Evolutionary conservation across 2,888 invertebrate species (phyloP), one percentile per base, ranked within the genome.

Genomic region (Glaucopsyche alexis): DNA sequence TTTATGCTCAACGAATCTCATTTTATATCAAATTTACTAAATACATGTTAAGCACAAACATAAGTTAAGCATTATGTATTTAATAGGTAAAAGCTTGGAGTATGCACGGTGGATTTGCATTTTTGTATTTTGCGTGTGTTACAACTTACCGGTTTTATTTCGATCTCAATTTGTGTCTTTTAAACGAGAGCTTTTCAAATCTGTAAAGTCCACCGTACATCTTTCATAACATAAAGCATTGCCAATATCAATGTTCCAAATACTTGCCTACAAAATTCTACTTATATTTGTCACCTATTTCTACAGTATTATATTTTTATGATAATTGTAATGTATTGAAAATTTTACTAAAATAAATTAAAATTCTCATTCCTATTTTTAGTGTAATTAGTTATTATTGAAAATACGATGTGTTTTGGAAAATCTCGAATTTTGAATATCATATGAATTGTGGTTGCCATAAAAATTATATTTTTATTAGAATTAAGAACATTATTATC

Each of bases 381-480:
- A 47, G 29, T 13, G 16, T 49, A 29, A 47, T 19, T 69, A 29
- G 29, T 69, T 69, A 60, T 2, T 38, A 38, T 38, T 19, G 19
- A 19, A 55, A 9, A 13, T 60, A 29, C 29, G 38, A 14, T 60
- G 19, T 19, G 29, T 60, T 60, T 60, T 60, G 14, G 29, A 60
- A 60, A 60, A 38, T 60, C 14, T 60, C 60, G 7, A 13, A 60
- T 60, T 60, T 60, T 60, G 13, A 38, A 60, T 60, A 7, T 38
- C 60, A 2, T 60, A 29, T 38, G 29, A 49, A 49, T 19, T 47
- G 69, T 49, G 49, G 49, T 69, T 49, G 69, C 69, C 69, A 69
- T 69, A 69, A 69, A 67, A 69, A 69, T 38, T 11, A 69, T 69
- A 69, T 69, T 69, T 19, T 69, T 19, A 69, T 49, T 69, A 69